Evolutionary conservation across 2,113 vertebrate genomes (phyloP), one percentile per base, ranked within the genome.

Genomic region (Pterocles orientalis): DNA sequence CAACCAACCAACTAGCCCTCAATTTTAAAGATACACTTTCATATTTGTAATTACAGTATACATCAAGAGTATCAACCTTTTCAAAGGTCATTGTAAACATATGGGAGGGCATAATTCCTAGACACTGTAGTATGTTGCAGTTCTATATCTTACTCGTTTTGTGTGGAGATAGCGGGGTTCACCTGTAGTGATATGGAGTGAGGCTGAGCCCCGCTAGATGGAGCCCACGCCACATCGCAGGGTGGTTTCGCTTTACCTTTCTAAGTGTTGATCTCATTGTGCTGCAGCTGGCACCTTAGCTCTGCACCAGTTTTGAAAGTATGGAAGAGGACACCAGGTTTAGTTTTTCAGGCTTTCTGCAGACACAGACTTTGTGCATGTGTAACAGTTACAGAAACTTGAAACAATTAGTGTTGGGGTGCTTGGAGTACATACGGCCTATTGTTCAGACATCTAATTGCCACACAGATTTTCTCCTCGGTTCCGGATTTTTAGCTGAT

Each of bases 181-280:
- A 12, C 26, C 24, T 9, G 1, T 11, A 58, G 60, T 0, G 0
- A 4, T 39, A 20, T 0, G 1, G 41, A 62, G 6, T 21, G 66
- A 53, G 51, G 41, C 45, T 43, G 80, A 76, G 47, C 14, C 36
- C 91, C 96, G 3, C 95, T 96, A 97, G 97, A 21, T 96, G 96
- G 97, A 80, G 96, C 82, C 86, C 50, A 31, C 3, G 7, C 6
- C 73, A 39, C 94, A 56, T 47, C 18, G 33, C 1, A 0, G 48
- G 15, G 6, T 16, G 25, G 6, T 10, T 82, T 56, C 48, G 9
- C 43, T 51, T 61, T 60, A 4, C 43, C 16, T 78, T 26, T 21
- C 0, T 19, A 12, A 77, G 39, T 13, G 3, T 6, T 26, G 62
- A 10, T 33, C 26, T 29, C 12, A 1, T 4, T 82, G 58, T 77